These are phyloP conservation scores for Drosophila differens DNA, from an alignment of 2,888 invertebrate genomes.

Conservation along the genomic window DNA sequence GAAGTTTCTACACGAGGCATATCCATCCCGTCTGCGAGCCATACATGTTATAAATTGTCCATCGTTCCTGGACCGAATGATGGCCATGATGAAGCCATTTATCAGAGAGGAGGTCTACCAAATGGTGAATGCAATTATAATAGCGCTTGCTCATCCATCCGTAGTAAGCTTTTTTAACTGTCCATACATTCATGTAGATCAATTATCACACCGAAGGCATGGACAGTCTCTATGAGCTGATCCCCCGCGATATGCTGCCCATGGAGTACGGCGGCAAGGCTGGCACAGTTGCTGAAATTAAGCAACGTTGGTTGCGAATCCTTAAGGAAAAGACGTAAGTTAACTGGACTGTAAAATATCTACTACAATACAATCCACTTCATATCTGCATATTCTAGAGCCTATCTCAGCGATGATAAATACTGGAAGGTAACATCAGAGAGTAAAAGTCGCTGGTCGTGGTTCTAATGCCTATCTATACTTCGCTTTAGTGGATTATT, in stretches of 20 bases:
- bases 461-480: conserved; percentile 47
- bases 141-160: not conserved
- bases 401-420: conserved; percentile 87
- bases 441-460: conserved; percentile 66
- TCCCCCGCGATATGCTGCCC: conserved; percentile 88
- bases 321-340: conserved; percentile 67
- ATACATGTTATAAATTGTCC: conserved; percentile 89
- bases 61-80: conserved; percentile 87
- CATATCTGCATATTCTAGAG: conserved; percentile 78
- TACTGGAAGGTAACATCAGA: conserved; percentile 87
- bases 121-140: conserved; percentile 84
- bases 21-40: conserved; percentile 88
- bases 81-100: conserved; percentile 87
- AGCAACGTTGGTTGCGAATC: conserved; percentile 86
- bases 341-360: not conserved
- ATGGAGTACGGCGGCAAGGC: conserved; percentile 88
- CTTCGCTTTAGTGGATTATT: not conserved
- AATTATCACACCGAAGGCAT: conserved; percentile 87
- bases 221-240: conserved; percentile 87
- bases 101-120: conserved; percentile 87
- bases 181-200: conserved; percentile 83
- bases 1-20: conserved; percentile 89
- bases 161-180: not conserved
- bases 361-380: not conserved
- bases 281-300: conserved; percentile 83